phyloP scores from a whole-genome alignment of 1,140 invertebrate genomes.

The Ridgeia piscesae region DNA sequence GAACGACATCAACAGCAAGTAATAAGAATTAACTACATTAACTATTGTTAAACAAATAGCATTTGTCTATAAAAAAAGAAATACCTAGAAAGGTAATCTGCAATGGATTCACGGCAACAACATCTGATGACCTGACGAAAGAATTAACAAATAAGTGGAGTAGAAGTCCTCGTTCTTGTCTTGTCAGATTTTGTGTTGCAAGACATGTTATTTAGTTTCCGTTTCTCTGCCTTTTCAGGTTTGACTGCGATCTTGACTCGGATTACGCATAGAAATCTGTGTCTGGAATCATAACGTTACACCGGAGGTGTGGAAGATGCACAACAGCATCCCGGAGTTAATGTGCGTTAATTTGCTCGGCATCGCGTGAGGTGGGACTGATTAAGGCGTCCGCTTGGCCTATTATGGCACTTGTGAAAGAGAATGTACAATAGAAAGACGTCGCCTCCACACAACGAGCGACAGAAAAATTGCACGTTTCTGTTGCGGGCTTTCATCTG shows the following conservation, averaged over 20 bases:
- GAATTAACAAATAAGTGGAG: too few species aligned
- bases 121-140: too few species aligned
- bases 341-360: not conserved
- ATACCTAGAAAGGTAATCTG: too few species aligned
- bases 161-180: not conserved
- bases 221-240: not conserved
- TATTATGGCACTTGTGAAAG: not conserved
- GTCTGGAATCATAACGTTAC: not conserved
- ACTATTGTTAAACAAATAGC: too few species aligned
- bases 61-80: too few species aligned
- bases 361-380: not conserved
- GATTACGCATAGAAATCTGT: not conserved
- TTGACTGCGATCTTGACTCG: not conserved
- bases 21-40: too few species aligned
- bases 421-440: not conserved
- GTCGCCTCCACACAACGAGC: not conserved
- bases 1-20: too few species aligned
- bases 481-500: not conserved
- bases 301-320: not conserved
- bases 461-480: not conserved
- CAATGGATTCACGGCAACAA: too few species aligned
- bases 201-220: not conserved
- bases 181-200: not conserved
- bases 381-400: not conserved
- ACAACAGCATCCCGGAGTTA: not conserved